Percentiles rank a stretch among this genome's conserved stretches.
Conservation (phyloP, 30 jellyfish, hydroid and myxozoan species). For the Hydractinia symbiolongicarpus region DNA sequence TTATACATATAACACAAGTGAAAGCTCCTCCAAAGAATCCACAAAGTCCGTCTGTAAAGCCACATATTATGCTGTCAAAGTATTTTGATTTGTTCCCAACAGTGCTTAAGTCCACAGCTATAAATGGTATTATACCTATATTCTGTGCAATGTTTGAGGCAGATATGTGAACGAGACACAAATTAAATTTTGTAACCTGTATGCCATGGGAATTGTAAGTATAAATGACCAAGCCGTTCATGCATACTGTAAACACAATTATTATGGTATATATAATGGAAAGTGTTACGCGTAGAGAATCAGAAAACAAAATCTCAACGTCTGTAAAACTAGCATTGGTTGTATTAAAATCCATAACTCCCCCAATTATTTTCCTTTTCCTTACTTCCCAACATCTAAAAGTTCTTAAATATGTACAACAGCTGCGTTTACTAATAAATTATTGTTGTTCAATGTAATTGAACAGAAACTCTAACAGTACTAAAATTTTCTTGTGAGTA, state of each 20-base stretch:
- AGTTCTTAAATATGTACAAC: too few relatives aligned
- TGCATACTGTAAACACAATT: not conserved
- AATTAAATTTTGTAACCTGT: not conserved
- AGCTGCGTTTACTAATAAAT: too few relatives aligned
- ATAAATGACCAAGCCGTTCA: not conserved
- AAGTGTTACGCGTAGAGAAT: not conserved
- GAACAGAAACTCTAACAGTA: too few relatives aligned
- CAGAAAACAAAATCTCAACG: constrained; percentile 2
- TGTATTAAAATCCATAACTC: too few relatives aligned
- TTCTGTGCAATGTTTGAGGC: constrained; percentile 3
- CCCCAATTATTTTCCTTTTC: too few relatives aligned
- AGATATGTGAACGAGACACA: constrained; percentile 1
- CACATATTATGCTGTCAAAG: not conserved
- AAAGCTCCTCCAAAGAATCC: not conserved
- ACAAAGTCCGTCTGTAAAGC: constrained; percentile 7
- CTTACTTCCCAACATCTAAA: too few relatives aligned
- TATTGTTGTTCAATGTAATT: too few relatives aligned
- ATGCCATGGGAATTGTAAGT: not conserved
- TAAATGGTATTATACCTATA: not conserved
- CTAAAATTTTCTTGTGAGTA: too few relatives aligned
- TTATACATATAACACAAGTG: constrained; percentile 3
- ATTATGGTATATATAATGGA: not conserved
- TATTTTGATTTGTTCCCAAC: not conserved
- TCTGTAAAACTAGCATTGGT: not conserved
- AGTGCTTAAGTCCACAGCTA: not conserved